Base-by-base conservation (phyloP, 1,140 invertebrate species). In the Sitobion miscanthi region DNA sequence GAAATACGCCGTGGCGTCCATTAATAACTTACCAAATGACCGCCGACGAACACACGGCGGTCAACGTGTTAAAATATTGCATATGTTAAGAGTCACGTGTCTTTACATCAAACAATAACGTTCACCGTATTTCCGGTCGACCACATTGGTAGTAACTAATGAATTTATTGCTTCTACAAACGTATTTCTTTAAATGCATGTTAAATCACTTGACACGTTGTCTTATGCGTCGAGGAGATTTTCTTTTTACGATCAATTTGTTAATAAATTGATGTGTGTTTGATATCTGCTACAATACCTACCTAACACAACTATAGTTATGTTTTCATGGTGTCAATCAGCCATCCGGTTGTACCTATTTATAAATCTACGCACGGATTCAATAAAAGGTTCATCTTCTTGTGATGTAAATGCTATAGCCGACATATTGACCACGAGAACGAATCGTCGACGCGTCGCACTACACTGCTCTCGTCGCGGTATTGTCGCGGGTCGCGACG, bases 101-200 rank as follows among this genome's bases (percentile, higher is more conserved):
- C 23, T 90, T 62, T 90, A 62, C 88, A 62, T 90, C 88, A 57
- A 90, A 90, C 52, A 62, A 90, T 62, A 62, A 90, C 88, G 88
- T 90, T 90, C 35, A 62, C 54, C 88, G 54, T 90, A 90, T 62
- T 42, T 90, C 88, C 88, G 88, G 88, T 52, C 88, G 88, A 62
- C 54, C 88, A 45, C 54, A 9, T 54, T 35, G 88, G 54, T 42
- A 90, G 88, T 90, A 62, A 90, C 88, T 90, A 90, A 90, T 90
- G 88, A 90, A 90, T 90, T 90, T 90, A 57, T 90, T 7, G 52
- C 88, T 14, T 25, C 23, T 62, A 90, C 88, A 62, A 30, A 90
- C 1, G 87, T 54, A 54, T 35, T 30, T 54, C 11, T 89, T 38
- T 38, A 38, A 38, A 57, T 38, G 86, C 45, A n/a, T 87, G 49